Evolutionary conservation across 1,140 invertebrate genomes (phyloP), one percentile per base, ranked within the genome.

Genomic region (Andricus grossulariae): DNA sequence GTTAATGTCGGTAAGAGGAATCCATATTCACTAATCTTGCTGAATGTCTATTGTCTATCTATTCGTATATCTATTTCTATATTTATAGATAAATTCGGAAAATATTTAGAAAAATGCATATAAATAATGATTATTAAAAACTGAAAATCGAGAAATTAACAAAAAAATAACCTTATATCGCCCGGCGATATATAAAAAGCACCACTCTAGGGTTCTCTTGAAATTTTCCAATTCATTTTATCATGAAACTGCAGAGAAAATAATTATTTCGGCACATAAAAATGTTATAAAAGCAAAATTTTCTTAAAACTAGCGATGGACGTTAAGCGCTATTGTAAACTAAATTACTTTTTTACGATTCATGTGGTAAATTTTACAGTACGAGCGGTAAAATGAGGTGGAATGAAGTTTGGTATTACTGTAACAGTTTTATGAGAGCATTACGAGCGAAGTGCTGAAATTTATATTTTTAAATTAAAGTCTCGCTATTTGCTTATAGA

Each of bases 311-410:
- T 39, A 66, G 25, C 7, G 60, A 32, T 8, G 15, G 15, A 16
- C 13, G 60, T 21, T 66, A 66, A 66, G 25, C 60, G 60, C 60
- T 66, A 15, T 66, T 66, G 12, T 19, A n/a, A 66, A 16, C 15
- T 39, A 66, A 66, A 66, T 45, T 45, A n/a, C 60, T 66, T 39
- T 66, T 66, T 66, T 66, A 66, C 25, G 60, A 66, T 66, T 66
- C 39, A 39, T 32, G 60, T 45, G 60, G 60, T 66, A 39, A 66
- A 39, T 66, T 66, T 66, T 66, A 66, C 60, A 66, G 39, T 21
- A 66, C 32, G 39, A 66, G 25, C 60, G 60, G 13, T 66, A 39
- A 66, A 66, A 66, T 13, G 60, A 39, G 39, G 32, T 66, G 60
- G 25, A 66, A 66, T 16, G 32, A 66, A 21, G 25, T 39, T 66